Evolutionary conservation across 2,888 invertebrate species (phyloP), one percentile per base, ranked within the genome.

Genomic region (Odontocolon sp.): DNA sequence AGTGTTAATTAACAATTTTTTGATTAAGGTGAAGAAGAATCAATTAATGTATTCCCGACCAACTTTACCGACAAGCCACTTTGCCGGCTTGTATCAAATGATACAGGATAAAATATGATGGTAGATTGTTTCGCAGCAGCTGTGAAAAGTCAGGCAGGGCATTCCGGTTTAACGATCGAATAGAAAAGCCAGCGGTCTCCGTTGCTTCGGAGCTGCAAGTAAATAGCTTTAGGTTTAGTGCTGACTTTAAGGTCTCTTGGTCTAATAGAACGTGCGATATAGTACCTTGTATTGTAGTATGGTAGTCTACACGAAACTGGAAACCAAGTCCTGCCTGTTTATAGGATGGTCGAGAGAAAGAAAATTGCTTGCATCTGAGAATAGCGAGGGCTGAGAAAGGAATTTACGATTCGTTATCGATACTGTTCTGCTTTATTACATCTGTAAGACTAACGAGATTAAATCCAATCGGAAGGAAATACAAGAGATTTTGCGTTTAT

Each of bases 341-440:
- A n/a, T 5, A 18, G 36, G 11, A 33, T 14, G 14, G 38, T 23
- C 9, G 26, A 6, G 2, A 6, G 23, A 2, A 63, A 54, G 36
- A 71, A 71, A 18, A 71, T 71, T 63, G 26, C 26, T 11, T 33
- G 36, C 18, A 36, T 36, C 38, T 33, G 33, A 31, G 26, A 70
- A 33, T 11, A 36, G n/a, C 57, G 6, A 11, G 40, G 52, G 52
- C 56, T 26, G n/a, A 14, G 33, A 45, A 71, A 45, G 63, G 14
- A 36, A 45, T 63, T 71, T 47, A 59, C 31, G 52, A 40, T 52
- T 69, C 69, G 31, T 61, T 52, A 9, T 31, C 50, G 33, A 68
- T 69, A 14, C 50, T 40, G 47, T 71, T 63, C 16, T 38, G 28
- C 16, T 0, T 8, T n/a, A 36, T n/a, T n/a, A n/a, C n/a, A n/a